Percentiles rank a stretch among this genome's conserved stretches.
Conservation (phyloP, 1,140 invertebrate species). For the Wiebesia pumilae region DNA sequence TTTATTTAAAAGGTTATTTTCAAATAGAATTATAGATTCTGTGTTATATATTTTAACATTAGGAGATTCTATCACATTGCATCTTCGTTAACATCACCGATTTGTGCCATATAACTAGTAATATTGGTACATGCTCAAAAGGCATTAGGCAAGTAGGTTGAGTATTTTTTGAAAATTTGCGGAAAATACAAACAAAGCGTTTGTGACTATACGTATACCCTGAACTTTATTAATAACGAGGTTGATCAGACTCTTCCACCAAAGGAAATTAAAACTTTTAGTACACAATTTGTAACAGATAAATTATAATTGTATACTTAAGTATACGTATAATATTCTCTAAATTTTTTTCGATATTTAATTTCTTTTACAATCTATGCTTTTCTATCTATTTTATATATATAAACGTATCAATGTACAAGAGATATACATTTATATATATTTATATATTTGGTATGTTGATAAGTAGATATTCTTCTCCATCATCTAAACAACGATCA, state of each 20-base stretch:
- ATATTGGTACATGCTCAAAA: neutral
- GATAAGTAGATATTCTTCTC: too few relatives aligned
- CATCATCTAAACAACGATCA: too few relatives aligned
- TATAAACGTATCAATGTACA: too few relatives aligned
- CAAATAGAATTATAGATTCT: too few relatives aligned
- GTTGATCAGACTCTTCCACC: neutral
- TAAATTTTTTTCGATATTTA: too few relatives aligned
- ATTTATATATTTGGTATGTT: too few relatives aligned
- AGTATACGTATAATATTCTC: neutral
- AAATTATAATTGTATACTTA: neutral
- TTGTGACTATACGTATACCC: neutral
- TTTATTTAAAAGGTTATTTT: too few relatives aligned
- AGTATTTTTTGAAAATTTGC: conserved; percentile 36
- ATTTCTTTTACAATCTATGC: too few relatives aligned
- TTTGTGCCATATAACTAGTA: neutral
- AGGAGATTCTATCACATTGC: too few relatives aligned
- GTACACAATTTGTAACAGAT: neutral
- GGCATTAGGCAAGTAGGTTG: neutral
- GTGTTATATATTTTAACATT: too few relatives aligned
- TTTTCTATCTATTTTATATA: too few relatives aligned
- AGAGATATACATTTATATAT: too few relatives aligned
- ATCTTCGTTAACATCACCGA: neutral
- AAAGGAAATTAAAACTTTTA: conserved; percentile 26
- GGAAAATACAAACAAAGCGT: neutral
- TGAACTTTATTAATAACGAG: conserved; percentile 36